Conservation (phyloP, 2,797 vertebrate species). For the Halcyon chelicuti region DNA sequence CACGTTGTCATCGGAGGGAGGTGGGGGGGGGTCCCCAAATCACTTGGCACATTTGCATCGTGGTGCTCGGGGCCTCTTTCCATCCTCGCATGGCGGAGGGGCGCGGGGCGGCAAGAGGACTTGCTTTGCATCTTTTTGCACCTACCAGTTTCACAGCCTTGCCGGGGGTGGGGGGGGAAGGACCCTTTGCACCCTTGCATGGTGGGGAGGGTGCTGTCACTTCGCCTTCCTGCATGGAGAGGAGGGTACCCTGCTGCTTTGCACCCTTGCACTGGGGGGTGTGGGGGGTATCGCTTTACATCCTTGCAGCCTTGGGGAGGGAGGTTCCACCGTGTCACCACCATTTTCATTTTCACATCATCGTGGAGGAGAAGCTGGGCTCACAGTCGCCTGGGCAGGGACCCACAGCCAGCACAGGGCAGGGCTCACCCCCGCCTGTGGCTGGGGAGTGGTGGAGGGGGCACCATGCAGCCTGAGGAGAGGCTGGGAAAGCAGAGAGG, state of each 20-base stretch:
- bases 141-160: neutral
- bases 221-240: neutral
- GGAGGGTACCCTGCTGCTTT: neutral
- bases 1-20: neutral
- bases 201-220: neutral
- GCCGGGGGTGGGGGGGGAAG: neutral
- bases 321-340: neutral
- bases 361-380: neutral
- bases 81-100: neutral
- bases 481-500: neutral
- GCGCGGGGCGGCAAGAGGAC: too few relatives aligned
- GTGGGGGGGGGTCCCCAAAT: neutral
- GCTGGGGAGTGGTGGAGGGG: fast-evolving
- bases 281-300: neutral
- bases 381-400: neutral
- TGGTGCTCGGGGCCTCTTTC: neutral
- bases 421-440: neutral
- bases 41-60: neutral
- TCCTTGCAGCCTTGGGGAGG: neutral
- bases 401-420: neutral
- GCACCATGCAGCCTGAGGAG: neutral
- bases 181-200: neutral
- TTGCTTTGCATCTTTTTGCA: neutral
- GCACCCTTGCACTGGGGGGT: neutral
- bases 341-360: neutral